Evolutionary conservation across 2,888 invertebrate species (phyloP).

Genomic region (Lumbricus terrestris): DNA sequence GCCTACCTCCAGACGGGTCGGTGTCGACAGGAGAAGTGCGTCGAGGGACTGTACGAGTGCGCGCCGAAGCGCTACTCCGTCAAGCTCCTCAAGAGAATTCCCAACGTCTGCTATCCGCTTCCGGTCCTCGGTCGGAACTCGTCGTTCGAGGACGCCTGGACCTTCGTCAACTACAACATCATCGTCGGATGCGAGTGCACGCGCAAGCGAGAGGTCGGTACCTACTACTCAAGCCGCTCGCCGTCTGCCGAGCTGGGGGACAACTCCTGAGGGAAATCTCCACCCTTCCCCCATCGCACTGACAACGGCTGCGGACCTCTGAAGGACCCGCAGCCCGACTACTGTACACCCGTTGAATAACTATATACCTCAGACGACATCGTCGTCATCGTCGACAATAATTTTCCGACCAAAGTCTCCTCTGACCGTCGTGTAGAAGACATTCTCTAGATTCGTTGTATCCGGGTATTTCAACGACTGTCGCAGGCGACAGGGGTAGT

Average conservation of each 20-base stretch:
- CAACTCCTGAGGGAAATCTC: slow-evolving; percentile 3
- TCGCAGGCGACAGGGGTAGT: neutral
- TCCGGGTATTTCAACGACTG: neutral
- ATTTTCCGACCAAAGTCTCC: neutral
- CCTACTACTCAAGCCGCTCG: neutral
- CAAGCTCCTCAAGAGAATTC: slow-evolving; percentile 26
- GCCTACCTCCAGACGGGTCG: slow-evolving; percentile 24
- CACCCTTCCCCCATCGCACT: neutral
- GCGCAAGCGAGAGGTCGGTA: neutral
- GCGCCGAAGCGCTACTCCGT: slow-evolving; percentile 23
- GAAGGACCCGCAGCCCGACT: neutral
- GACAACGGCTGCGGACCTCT: neutral
- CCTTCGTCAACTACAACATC: neutral
- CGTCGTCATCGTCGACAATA: neutral
- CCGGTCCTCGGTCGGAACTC: neutral
- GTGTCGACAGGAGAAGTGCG: slow-evolving; percentile 24
- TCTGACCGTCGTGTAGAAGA: no score
- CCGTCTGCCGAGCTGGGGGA: neutral
- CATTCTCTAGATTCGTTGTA: neutral
- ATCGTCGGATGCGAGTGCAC: neutral
- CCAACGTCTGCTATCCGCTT: slow-evolving; percentile 24
- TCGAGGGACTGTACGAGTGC: slow-evolving; percentile 28
- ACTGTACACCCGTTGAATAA: neutral
- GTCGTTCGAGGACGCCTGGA: slow-evolving; percentile 25
- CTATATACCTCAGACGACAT: neutral